Evolutionary conservation across 2,888 invertebrate species (phyloP), one percentile per base, ranked within the genome.

Genomic region (Arrhopalites spinosus): DNA sequence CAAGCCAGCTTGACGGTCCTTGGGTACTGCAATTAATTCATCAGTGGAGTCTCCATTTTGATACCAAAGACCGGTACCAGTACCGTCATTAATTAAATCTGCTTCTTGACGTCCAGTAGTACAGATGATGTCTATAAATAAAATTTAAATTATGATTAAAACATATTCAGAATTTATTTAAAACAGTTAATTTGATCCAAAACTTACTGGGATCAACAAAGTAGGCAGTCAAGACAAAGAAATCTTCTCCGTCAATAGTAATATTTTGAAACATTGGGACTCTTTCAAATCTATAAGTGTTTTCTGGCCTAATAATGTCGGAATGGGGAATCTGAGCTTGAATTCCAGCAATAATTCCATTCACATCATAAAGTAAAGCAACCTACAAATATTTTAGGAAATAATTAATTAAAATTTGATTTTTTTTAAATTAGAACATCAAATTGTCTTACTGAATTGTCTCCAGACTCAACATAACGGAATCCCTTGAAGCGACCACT

Each of bases 311-410:
- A 23, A 69, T 29, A 7, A 69, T 56, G 23, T 69, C 29, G 7
- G 50, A 53, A 30, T 69, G 69, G 30, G 69, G 69, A n/a, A 69
- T 69, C 23, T 69, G 69, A 69, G 69, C 69, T 56, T 81, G 81
- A 36, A 81, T 74, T 70, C 81, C 81, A 74, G 81, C 79, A 68
- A 81, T 79, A 25, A 74, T 64, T 61, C 81, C 80, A 66, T 81
- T 78, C 0, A 20, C 30, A 56, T 81, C 79, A 27, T 47, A 79
- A 15, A 81, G 72, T 43, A 79, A 67, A 43, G 70, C 78, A n/a
- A 80, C 77, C 36, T 36, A n/a, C n/a, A n/a, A n/a, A n/a, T n/a
- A 7, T 36, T 36, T 36, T 36, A 36, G 11, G 7, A 74, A 73
- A 63, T 36, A 36, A 36, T 36, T 36, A n/a, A n/a, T n/a, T 11